Evolutionary conservation across 2,113 vertebrate genomes (phyloP), one percentile per base, ranked within the genome.

Genomic region (Monopterus albus): DNA sequence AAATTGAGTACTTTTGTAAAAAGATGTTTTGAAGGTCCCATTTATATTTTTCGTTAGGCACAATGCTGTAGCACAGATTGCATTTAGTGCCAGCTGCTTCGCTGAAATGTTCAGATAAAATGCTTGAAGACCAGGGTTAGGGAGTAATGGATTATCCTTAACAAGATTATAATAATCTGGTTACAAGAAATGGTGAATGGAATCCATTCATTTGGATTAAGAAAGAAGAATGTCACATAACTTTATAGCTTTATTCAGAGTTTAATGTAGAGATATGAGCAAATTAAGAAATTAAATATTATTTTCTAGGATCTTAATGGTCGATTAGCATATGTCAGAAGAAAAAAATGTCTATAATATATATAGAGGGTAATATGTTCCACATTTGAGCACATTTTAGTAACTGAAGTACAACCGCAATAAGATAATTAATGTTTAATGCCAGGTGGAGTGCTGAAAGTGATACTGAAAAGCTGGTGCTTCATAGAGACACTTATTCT

Each of bases 131-230:
- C 51, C 60, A 61, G 78, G 31, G 72, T 76, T 62, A 79, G 46
- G 47, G 55, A 72, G 75, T 59, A 31, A 67, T 26, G 70, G 85
- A 84, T 89, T 88, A 89, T 78, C 70, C 69, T 83, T 83, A 89
- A 90, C 78, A 81, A 85, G 84, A 89, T 88, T 89, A 87, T 20
- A 67, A 65, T 88, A 83, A 88, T 85, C 77, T 85, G 79, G 72
- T 87, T 81, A 79, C 23, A 60, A 72, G 52, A 86, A 78, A 76
- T 76, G 43, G 31, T 77, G 47, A 79, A 78, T 77, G 51, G 77
- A 83, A 85, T 76, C 71, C 82, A 80, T 71, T 87, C 66, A 75
- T 89, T 85, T 77, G 60, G 72, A 84, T 81, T 81, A 62, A 76
- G 73, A 68, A 77, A 70, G 46, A 76, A 72, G 18, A 72, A 78